Evolutionary conservation across 2,113 vertebrate species (phyloP), one percentile per base, ranked within the genome.

Genomic region (Cochlearius cochlearius): DNA sequence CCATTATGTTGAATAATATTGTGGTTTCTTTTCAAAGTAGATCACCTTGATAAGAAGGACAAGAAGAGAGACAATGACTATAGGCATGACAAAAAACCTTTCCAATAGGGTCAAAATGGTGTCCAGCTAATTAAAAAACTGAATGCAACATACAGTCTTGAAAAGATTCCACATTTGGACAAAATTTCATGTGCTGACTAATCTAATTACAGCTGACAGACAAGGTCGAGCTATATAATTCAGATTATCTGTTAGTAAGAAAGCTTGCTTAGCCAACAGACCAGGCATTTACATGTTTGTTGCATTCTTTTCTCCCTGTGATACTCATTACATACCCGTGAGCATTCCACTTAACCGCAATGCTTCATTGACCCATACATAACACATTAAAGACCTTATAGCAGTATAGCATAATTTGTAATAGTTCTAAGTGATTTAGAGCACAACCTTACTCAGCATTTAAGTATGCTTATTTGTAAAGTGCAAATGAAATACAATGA

Each of bases 341-440:
- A 58, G 22, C 15, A 47, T 47, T 36, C 16, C 27, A 25, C 67
- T 53, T 49, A 49, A 47, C 38, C 4, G 3, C 11, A 50, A 12
- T n/a, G 38, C 18, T 23, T 77, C 23, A 47, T 0, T 93, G 78
- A 38, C 32, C 36, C 19, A 29, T 21, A 30, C 5, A 22, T 47
- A 62, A 74, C 5, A 11, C 1, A 0, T 26, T 59, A 34, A 86
- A n/a, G 39, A 80, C 3, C 2, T 41, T 52, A 32, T 0, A 75
- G 21, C 1, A 16, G 2, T 52, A 52, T 5, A 47, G 21, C 30
- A 34, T 34, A 27, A 77, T 23, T 53, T 16, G 15, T 58, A 62
- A 64, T 23, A 55, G 34, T 41, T 82, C 0, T 21, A 72, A 56
- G 11, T 29, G 16, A 73, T 21, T 64, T 47, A 55, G n/a, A 49